Conservation (phyloP, 2,888 invertebrate genomes). For the Cheilosia scutellata region DNA sequence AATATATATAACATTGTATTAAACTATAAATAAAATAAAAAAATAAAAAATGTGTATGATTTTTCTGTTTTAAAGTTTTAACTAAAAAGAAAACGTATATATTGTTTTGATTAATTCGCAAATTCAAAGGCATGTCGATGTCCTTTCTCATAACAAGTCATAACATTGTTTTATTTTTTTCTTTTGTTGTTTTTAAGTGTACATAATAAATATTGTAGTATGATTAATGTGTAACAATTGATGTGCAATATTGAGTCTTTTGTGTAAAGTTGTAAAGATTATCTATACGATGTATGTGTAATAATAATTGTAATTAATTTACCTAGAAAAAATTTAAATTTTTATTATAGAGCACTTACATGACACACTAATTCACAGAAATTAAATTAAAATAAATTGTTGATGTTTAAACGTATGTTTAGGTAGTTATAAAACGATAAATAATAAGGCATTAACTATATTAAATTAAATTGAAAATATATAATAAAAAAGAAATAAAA, state of each 20-base stretch:
- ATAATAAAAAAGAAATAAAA: constrained; percentile 42
- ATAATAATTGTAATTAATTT: constrained; percentile 37
- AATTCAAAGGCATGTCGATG: constrained; percentile 11
- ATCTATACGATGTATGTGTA: background rate
- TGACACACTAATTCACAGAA: constrained; percentile 50
- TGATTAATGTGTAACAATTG: constrained; percentile 53
- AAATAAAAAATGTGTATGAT: constrained; percentile 10
- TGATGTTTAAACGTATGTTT: constrained; percentile 71
- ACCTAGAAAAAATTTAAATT: constrained; percentile 61
- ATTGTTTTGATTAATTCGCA: constrained; percentile 40
- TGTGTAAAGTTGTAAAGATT: constrained; percentile 50
- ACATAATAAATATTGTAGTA: constrained; percentile 19
- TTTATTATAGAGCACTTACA: constrained; percentile 62
- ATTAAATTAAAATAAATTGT: constrained; percentile 57
- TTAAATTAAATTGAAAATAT: constrained; percentile 36
- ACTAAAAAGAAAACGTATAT: constrained; percentile 21
- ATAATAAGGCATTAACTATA: constrained; percentile 47
- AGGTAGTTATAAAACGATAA: constrained; percentile 63
- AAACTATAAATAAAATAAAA: constrained; percentile 60
- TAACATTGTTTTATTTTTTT: background rate
- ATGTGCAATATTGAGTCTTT: constrained; percentile 64
- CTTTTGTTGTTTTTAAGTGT: constrained; percentile 20
- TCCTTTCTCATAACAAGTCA: background rate
- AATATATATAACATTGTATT: constrained; percentile 73
- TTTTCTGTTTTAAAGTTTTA: constrained; percentile 53